Percentiles rank a stretch among this genome's conserved stretches.
phyloP scores from a whole-genome alignment of 2,888 invertebrate species.

The Spodoptera exigua region DNA sequence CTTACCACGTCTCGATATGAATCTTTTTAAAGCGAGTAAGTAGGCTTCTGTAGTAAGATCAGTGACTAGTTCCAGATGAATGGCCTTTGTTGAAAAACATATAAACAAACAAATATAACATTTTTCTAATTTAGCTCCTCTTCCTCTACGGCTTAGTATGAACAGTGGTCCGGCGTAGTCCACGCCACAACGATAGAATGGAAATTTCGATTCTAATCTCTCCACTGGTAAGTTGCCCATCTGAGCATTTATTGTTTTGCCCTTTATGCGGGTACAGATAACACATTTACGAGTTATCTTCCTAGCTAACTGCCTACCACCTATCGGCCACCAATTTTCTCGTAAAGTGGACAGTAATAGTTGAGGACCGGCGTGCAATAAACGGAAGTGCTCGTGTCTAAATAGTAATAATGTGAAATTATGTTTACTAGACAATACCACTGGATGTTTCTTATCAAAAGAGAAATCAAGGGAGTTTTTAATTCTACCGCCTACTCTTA shows the following conservation, averaged over 20 bases:
- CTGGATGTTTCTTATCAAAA: conserved; percentile 10
- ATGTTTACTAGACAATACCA: conserved; percentile 19
- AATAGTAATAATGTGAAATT: conserved; percentile 9
- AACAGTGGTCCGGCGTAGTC: conserved; percentile 15
- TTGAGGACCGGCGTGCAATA: conserved; percentile 13
- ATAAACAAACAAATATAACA: too few relatives aligned
- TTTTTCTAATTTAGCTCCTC: conserved; percentile 1
- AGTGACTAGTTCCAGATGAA: neutral
- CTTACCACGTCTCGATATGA: neutral
- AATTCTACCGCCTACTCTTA: conserved; percentile 4
- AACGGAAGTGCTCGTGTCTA: conserved; percentile 7
- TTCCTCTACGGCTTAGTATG: conserved; percentile 2
- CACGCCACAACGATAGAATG: conserved; percentile 3
- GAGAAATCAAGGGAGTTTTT: neutral
- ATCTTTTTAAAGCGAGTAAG: neutral
- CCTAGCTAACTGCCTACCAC: conserved; percentile 2
- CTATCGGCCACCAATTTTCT: conserved; percentile 15
- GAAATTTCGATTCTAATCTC: neutral
- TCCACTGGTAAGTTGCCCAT: conserved; percentile 4
- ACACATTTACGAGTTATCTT: conserved; percentile 2
- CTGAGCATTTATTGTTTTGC: too few relatives aligned
- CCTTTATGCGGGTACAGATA: conserved; percentile 6
- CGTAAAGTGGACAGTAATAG: conserved; percentile 9
- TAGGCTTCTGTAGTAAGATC: neutral
- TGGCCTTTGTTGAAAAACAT: neutral